These are phyloP conservation scores for Drosophila bocki DNA, from an alignment of 1,140 invertebrate genomes.

Conservation along the genomic window DNA sequence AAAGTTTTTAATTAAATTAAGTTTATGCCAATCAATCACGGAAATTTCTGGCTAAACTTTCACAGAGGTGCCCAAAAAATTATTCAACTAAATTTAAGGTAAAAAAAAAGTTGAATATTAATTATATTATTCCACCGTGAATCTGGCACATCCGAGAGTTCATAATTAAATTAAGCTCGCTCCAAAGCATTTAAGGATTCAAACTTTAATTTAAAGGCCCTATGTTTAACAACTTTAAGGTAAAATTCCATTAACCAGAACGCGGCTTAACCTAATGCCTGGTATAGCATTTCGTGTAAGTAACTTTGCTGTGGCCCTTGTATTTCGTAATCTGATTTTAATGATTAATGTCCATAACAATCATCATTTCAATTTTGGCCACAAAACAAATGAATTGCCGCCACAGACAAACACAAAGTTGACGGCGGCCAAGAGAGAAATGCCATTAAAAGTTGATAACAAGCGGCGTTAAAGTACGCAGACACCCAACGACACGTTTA, in stretches of 20 bases:
- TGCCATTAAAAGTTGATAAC: conserved; percentile 78
- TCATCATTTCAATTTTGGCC: conserved; percentile 62
- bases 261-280: conserved; percentile 6
- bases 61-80: not conserved
- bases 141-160: not conserved
- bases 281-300: conserved; percentile 5
- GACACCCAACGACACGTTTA: conserved; percentile 39
- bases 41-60: not conserved
- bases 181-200: not conserved
- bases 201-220: not conserved
- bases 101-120: conserved; percentile 1
- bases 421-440: conserved; percentile 50
- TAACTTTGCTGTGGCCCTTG: conserved; percentile 19
- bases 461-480: conserved; percentile 70
- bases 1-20: conserved; percentile 13
- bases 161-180: not conserved
- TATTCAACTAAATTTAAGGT: not conserved
- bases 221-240: not conserved
- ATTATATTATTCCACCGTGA: not conserved
- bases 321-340: conserved; percentile 52
- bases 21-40: conserved; percentile 3
- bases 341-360: conserved; percentile 69
- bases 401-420: conserved; percentile 38
- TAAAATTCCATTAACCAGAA: not conserved
- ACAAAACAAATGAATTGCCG: conserved; percentile 54